Evolutionary conservation across 2,113 vertebrate genomes (phyloP).

Genomic region (Crocuta crocuta): DNA sequence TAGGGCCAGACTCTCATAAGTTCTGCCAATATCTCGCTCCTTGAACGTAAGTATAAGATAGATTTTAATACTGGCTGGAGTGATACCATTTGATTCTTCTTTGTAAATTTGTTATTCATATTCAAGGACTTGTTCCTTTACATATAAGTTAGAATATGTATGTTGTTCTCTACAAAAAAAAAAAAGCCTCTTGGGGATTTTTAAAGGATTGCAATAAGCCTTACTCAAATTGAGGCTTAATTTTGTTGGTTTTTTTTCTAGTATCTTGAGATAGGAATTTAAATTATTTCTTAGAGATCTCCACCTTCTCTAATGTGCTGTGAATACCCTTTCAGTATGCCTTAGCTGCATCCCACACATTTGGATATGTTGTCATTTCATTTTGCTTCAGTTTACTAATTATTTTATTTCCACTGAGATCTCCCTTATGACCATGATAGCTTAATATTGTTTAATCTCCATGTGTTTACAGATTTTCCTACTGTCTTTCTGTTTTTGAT

Average conservation of each 20-base stretch:
- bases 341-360: background rate
- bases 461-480: background rate
- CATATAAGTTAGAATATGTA: background rate
- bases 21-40: background rate
- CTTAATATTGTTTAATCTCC: background rate
- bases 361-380: background rate
- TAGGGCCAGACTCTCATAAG: background rate
- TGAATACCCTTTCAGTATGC: too few relatives aligned
- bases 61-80: background rate
- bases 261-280: background rate
- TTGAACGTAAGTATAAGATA: background rate
- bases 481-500: background rate
- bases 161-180: background rate
- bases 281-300: background rate
- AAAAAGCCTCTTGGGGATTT: background rate
- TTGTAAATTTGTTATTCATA: background rate
- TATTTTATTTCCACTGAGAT: background rate
- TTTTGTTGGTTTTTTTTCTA: background rate
- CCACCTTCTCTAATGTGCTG: background rate
- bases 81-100: background rate
- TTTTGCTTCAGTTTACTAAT: background rate
- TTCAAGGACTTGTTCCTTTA: background rate
- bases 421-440: background rate
- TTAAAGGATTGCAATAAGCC: too few relatives aligned
- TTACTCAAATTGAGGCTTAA: background rate